Conservation (phyloP, 2,888 invertebrate genomes). For the Lasioglossum leucozonium region DNA sequence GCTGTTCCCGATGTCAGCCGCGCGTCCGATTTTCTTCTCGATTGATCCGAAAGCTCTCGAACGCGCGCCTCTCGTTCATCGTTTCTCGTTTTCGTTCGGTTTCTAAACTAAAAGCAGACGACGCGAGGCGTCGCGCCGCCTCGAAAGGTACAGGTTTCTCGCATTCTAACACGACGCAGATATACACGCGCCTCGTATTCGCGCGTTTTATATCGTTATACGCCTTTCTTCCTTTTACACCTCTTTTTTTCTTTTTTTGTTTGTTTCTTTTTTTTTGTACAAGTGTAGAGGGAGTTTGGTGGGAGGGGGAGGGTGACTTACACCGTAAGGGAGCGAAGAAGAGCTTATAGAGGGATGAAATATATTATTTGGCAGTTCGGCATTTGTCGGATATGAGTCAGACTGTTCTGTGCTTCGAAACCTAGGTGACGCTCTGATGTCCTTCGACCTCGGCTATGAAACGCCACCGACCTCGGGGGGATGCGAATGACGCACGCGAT, state of each 20-base stretch:
- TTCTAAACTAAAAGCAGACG: slow-evolving; percentile 59
- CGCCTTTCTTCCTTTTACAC: slow-evolving; percentile 16
- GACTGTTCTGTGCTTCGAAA: slow-evolving; percentile 65
- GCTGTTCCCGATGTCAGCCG: background rate
- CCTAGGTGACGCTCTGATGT: slow-evolving; percentile 49
- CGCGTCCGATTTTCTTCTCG: slow-evolving; percentile 32
- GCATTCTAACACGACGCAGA: slow-evolving; percentile 55
- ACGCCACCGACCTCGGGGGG: slow-evolving; percentile 26
- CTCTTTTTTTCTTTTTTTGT: slow-evolving; percentile 37
- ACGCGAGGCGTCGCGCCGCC: slow-evolving; percentile 48
- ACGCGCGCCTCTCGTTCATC: slow-evolving; percentile 14
- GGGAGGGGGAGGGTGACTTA: slow-evolving; percentile 27
- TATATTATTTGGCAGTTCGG: slow-evolving; percentile 75
- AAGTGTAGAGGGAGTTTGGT: slow-evolving; percentile 49
- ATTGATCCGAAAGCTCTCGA: slow-evolving; percentile 12
- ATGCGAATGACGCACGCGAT: slow-evolving; percentile 29
- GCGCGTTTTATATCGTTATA: slow-evolving; percentile 27
- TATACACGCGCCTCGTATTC: slow-evolving; percentile 55
- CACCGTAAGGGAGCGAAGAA: slow-evolving; percentile 64
- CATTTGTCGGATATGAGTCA: slow-evolving; percentile 72
- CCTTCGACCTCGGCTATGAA: slow-evolving; percentile 30
- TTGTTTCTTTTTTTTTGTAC: slow-evolving; percentile 63
- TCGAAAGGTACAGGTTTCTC: slow-evolving; percentile 70
- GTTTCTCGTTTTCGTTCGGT: background rate
- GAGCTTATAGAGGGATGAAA: slow-evolving; percentile 57